These are phyloP conservation scores for Leucophora obtusa DNA, from an alignment of 2,888 invertebrate species.

Conservation along the genomic window DNA sequence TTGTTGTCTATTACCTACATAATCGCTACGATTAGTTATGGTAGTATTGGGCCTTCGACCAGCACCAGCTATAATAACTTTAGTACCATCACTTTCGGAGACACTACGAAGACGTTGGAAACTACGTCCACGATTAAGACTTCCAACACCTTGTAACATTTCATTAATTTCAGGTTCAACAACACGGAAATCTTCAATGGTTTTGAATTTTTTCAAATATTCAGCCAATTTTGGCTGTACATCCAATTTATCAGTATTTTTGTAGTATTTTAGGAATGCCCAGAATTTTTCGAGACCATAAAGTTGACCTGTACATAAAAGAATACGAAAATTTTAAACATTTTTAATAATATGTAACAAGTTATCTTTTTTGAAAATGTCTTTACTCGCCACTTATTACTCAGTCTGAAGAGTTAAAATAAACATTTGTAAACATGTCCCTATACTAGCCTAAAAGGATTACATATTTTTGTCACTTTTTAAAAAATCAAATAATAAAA, in stretches of 20 bases:
- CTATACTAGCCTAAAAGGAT: too few relatives aligned
- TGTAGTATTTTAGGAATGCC: slow-evolving; percentile 98
- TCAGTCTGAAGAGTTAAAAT: too few relatives aligned
- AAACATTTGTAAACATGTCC: too few relatives aligned
- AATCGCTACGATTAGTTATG: slow-evolving; percentile 78
- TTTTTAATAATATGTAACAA: too few relatives aligned
- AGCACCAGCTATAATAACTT: slow-evolving; percentile 70
- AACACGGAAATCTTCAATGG: slow-evolving; percentile 93
- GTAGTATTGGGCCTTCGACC: slow-evolving; percentile 76
- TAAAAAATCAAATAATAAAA: too few relatives aligned
- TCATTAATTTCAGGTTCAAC: slow-evolving; percentile 83
- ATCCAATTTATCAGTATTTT: slow-evolving; percentile 86
- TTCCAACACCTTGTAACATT: slow-evolving; percentile 80
- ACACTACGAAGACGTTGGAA: slow-evolving; percentile 83
- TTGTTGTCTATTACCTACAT: slow-evolving; percentile 75
- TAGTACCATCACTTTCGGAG: slow-evolving; percentile 82
- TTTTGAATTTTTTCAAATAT: slow-evolving; percentile 88
- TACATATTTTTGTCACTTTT: too few relatives aligned
- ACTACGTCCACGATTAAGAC: slow-evolving; percentile 79
- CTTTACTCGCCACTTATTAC: too few relatives aligned
- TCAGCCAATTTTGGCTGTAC: slow-evolving; percentile 87
- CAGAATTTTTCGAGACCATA: slow-evolving; percentile 99
- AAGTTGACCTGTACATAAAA: slow-evolving; percentile 85
- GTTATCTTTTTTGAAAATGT: too few relatives aligned
- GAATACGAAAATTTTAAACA: background rate